These are phyloP conservation scores for Crepidodera aurea DNA, from an alignment of 2,888 invertebrate genomes.

Conservation along the genomic window DNA sequence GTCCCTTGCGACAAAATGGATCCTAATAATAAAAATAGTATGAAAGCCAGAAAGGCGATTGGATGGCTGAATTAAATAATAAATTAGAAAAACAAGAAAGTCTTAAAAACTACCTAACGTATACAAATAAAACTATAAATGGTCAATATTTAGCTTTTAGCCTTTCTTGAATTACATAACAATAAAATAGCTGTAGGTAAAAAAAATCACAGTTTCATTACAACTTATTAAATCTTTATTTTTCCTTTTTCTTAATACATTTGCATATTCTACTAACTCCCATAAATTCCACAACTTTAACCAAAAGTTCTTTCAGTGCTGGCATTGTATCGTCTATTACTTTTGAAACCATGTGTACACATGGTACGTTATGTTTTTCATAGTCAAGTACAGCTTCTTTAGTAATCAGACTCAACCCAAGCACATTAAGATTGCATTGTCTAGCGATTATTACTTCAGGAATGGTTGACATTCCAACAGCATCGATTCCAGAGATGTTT, in stretches of 20 bases:
- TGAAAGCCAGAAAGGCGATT: too few relatives aligned
- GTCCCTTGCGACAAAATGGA: too few relatives aligned
- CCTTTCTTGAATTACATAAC: too few relatives aligned
- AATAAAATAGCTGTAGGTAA: too few relatives aligned
- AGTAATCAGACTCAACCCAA: constrained; percentile 90
- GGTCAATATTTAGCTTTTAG: too few relatives aligned
- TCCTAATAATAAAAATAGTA: too few relatives aligned
- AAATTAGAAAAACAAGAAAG: too few relatives aligned
- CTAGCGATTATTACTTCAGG: constrained; percentile 82
- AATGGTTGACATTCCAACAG: constrained; percentile 83
- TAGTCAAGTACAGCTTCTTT: constrained; percentile 63
- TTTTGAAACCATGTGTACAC: constrained; percentile 72
- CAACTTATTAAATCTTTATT: too few relatives aligned
- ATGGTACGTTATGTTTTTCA: constrained; percentile 72
- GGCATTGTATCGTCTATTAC: constrained; percentile 63
- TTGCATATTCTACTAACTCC: neutral
- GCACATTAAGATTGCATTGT: constrained; percentile 86
- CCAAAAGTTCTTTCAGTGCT: neutral
- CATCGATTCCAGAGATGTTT: constrained; percentile 81
- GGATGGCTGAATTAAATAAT: too few relatives aligned
- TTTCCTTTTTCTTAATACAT: neutral
- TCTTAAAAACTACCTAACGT: too few relatives aligned
- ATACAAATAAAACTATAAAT: too few relatives aligned
- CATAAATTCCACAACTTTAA: constrained; percentile 3
- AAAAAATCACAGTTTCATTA: too few relatives aligned